Evolutionary conservation across 2,888 invertebrate genomes (phyloP).

Genomic region (Protophormia terraenovae): DNA sequence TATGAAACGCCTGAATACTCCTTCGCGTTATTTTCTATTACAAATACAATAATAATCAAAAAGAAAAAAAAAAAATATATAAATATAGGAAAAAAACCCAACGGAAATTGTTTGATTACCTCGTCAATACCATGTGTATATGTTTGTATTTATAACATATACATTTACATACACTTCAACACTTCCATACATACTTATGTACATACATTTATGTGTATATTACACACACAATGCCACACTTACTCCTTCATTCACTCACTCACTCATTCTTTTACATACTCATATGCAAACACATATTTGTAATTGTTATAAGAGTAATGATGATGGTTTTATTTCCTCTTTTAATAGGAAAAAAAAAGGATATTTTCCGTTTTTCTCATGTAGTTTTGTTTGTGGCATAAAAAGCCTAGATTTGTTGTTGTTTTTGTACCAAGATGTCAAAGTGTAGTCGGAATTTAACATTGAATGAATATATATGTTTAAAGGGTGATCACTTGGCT

Average conservation of each 20-base stretch:
- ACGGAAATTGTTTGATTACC: constrained; percentile 62
- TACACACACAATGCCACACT: background rate
- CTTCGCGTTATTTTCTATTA: background rate
- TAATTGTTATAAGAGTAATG: constrained; percentile 55
- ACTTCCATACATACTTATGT: background rate
- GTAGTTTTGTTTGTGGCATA: background rate
- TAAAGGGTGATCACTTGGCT: background rate
- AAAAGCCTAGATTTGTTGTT: background rate
- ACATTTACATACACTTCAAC: background rate
- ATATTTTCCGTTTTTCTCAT: constrained; percentile 19
- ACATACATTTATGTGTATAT: background rate
- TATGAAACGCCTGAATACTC: background rate
- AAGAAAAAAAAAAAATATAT: background rate
- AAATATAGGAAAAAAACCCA: constrained; percentile 9
- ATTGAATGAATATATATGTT: background rate
- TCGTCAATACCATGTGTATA: constrained; percentile 45
- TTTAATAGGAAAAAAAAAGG: constrained; percentile 32
- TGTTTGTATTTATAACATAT: background rate
- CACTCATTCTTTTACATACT: no score
- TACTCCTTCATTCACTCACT: background rate
- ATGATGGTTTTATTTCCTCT: constrained; percentile 55
- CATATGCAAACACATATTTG: background rate
- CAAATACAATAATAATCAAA: background rate
- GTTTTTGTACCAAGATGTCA: background rate
- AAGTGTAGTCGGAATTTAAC: background rate